phyloP scores from a whole-genome alignment of 2,888 invertebrate genomes.

The Luperina nickerlii region DNA sequence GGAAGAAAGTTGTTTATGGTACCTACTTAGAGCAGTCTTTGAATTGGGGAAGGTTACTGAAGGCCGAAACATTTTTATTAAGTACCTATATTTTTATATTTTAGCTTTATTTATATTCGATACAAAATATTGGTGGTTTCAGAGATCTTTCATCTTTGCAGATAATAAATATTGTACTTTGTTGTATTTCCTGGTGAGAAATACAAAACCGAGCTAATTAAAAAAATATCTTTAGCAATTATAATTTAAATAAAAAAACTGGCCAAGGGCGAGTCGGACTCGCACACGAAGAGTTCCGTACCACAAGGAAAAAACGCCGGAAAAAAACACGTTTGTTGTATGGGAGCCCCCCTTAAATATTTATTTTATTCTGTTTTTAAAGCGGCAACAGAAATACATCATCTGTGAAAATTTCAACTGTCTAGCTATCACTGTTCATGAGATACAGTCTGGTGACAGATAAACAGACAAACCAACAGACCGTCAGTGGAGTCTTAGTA shows the following conservation, averaged over 20 bases:
- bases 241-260: not conserved
- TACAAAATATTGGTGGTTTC: not conserved
- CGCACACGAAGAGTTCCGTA: too few species aligned
- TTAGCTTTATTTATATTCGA: not conserved
- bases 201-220: not conserved
- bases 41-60: slow-evolving; percentile 35
- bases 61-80: slow-evolving; percentile 48
- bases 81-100: not conserved
- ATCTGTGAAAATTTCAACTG: too few species aligned
- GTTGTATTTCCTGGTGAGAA: not conserved
- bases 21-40: not conserved
- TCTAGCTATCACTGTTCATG: too few species aligned
- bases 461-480: too few species aligned
- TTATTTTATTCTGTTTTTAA: too few species aligned
- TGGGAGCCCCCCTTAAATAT: too few species aligned
- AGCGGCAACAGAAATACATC: too few species aligned
- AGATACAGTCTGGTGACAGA: too few species aligned
- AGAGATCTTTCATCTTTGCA: not conserved
- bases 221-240: not conserved
- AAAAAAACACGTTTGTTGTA: too few species aligned
- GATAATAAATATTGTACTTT: not conserved
- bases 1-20: slow-evolving; percentile 48
- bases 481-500: too few species aligned
- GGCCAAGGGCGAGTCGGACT: too few species aligned
- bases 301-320: too few species aligned